Evolutionary conservation across 2,113 vertebrate species (phyloP).

Genomic region (Trichechus manatus): DNA sequence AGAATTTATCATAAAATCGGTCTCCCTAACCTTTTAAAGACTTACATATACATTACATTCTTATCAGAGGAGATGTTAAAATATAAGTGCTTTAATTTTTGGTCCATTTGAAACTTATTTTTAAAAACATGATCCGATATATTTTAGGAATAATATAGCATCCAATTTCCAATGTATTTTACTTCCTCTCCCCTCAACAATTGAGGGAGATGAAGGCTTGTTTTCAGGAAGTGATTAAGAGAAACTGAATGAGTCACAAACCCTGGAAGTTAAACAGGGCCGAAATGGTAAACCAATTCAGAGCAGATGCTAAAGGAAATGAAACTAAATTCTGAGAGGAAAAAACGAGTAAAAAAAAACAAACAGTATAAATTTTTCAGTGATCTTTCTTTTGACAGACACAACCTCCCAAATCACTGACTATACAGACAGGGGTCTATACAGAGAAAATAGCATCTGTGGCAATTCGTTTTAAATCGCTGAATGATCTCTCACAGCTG

Average conservation of each 20-base stretch:
- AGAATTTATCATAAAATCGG: neutral
- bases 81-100: slow-evolving; percentile 12
- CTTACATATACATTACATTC: neutral
- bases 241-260: slow-evolving; percentile 73
- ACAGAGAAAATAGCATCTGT: too few relatives aligned
- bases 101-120: slow-evolving; percentile 59
- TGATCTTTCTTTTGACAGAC: neutral
- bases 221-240: slow-evolving; percentile 71
- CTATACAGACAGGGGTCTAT: neutral
- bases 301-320: slow-evolving; percentile 71
- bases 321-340: slow-evolving; percentile 48
- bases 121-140: slow-evolving; percentile 34
- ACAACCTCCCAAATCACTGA: neutral
- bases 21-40: neutral
- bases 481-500: too few relatives aligned
- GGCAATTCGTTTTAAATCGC: too few relatives aligned
- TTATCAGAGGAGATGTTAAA: slow-evolving; percentile 47
- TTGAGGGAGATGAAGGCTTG: slow-evolving; percentile 59
- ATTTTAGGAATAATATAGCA: slow-evolving; percentile 43
- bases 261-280: slow-evolving; percentile 47
- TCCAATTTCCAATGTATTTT: slow-evolving; percentile 55
- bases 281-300: slow-evolving; percentile 68
- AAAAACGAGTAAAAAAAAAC: neutral
- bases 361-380: neutral
- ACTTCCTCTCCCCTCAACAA: slow-evolving; percentile 52